Conservation (phyloP, 2,888 invertebrate species). For the Drosophila neotestacea region DNA sequence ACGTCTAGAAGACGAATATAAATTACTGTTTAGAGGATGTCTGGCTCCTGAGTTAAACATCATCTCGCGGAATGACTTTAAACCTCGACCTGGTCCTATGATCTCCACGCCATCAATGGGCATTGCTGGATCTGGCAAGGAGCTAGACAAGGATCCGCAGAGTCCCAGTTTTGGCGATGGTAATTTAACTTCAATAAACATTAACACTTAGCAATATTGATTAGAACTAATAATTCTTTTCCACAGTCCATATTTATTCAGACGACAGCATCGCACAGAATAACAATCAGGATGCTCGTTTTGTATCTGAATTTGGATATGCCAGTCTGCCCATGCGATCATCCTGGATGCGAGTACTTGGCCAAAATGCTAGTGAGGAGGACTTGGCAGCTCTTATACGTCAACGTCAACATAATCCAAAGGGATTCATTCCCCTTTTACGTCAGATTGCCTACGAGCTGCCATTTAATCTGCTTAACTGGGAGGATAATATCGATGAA, state of each 20-base stretch:
- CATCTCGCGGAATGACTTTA: conserved; percentile 75
- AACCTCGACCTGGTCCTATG: conserved; percentile 86
- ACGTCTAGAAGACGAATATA: conserved; percentile 90
- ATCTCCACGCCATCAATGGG: conserved; percentile 97
- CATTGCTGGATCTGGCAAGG: conserved; percentile 89
- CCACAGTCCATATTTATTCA: conserved; percentile 93
- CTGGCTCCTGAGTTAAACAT: conserved; percentile 88
- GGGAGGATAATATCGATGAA: conserved; percentile 87
- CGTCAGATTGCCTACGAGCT: conserved; percentile 88
- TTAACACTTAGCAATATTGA: not conserved
- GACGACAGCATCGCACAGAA: conserved; percentile 93
- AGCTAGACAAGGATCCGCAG: conserved; percentile 91
- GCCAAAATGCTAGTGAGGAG: conserved; percentile 75
- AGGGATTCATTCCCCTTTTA: conserved; percentile 88
- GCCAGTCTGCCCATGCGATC: conserved; percentile 94
- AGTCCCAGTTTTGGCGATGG: conserved; percentile 94
- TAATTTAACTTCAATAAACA: conserved; percentile 76
- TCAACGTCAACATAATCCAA: conserved; percentile 94
- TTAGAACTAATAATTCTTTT: not conserved
- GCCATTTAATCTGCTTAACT: conserved; percentile 86
- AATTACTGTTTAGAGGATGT: conserved; percentile 92
- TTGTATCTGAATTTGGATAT: conserved; percentile 97
- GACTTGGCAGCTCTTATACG: conserved; percentile 89
- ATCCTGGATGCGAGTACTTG: conserved; percentile 88
- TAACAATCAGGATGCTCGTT: conserved; percentile 92